Evolutionary conservation across 2,797 vertebrate genomes (phyloP).

Genomic region (Etheostoma nigrum): DNA sequence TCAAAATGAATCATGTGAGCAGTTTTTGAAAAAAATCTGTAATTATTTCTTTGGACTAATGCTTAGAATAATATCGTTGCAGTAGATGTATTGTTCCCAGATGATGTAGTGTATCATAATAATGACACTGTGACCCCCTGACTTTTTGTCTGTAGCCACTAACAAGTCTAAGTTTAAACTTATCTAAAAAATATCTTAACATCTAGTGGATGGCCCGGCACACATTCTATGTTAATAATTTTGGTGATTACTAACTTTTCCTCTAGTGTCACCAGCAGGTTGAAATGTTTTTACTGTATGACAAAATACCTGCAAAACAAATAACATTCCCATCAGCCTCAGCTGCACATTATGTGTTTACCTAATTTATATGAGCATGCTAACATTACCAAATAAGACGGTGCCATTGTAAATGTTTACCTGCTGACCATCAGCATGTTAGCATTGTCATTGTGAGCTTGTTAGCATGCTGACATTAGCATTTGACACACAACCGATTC

Average conservation of each 20-base stretch:
- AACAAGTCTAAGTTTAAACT: no score
- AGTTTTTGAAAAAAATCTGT: conserved; percentile 6
- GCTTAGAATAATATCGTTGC: neutral
- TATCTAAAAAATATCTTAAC: no score
- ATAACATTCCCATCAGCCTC: neutral
- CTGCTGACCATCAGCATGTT: neutral
- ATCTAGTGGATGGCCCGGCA: no score
- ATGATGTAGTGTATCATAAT: no score
- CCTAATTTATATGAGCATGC: neutral
- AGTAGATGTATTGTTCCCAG: neutral
- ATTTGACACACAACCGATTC: no score
- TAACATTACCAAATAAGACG: neutral
- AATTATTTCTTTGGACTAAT: neutral
- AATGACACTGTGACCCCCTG: no score
- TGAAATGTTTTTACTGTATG: no score
- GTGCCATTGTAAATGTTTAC: neutral
- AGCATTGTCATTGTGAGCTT: neutral
- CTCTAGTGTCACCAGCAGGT: neutral
- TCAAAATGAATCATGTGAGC: conserved; percentile 29
- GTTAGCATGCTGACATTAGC: neutral
- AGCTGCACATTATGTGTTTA: neutral
- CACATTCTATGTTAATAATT: no score
- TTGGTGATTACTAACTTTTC: no score
- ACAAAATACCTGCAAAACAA: no score
- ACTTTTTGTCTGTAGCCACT: neutral